Conservation (phyloP, 2,113 vertebrate genomes). For the Chloropsis hardwickii region DNA sequence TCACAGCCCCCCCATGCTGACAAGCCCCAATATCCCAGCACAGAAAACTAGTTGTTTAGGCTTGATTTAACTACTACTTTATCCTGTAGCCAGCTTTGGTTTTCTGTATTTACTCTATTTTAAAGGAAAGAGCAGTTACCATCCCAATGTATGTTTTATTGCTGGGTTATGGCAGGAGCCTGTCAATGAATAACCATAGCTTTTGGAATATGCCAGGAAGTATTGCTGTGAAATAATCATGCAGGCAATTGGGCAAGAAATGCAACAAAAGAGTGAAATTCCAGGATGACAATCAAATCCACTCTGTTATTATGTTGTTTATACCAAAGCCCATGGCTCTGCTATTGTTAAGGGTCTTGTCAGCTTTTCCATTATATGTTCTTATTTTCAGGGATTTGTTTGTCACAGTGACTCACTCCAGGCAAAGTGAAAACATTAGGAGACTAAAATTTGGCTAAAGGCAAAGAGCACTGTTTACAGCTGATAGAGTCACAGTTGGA, state of each 20-base stretch:
- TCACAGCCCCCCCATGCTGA: not conserved
- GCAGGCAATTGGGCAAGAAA: not conserved
- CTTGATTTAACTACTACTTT: not conserved
- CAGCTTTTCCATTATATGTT: slow-evolving; percentile 26
- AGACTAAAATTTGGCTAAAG: slow-evolving; percentile 18
- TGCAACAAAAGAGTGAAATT: slow-evolving; percentile 11
- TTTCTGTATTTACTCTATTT: not conserved
- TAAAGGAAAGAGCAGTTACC: not conserved
- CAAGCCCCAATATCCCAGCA: not conserved
- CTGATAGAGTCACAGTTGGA: slow-evolving; percentile 22
- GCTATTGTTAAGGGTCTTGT: slow-evolving; percentile 11
- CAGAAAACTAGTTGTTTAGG: not conserved
- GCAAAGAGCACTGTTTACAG: slow-evolving; percentile 22
- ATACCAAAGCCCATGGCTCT: slow-evolving; percentile 1
- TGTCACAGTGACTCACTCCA: slow-evolving; percentile 24
- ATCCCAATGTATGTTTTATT: not conserved
- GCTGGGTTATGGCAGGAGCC: not conserved
- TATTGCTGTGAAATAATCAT: not conserved
- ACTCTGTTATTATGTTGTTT: slow-evolving; percentile 21
- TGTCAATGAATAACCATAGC: not conserved
- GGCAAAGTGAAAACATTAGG: slow-evolving; percentile 1
- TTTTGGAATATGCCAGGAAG: not conserved
- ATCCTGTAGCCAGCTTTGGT: not conserved
- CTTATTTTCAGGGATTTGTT: slow-evolving; percentile 34
- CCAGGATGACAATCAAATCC: slow-evolving; percentile 14